Percentiles rank a stretch among this genome's conserved stretches.
Evolutionary conservation across 2,113 vertebrate genomes (phyloP).

Genomic region (Lucifuga dentata): DNA sequence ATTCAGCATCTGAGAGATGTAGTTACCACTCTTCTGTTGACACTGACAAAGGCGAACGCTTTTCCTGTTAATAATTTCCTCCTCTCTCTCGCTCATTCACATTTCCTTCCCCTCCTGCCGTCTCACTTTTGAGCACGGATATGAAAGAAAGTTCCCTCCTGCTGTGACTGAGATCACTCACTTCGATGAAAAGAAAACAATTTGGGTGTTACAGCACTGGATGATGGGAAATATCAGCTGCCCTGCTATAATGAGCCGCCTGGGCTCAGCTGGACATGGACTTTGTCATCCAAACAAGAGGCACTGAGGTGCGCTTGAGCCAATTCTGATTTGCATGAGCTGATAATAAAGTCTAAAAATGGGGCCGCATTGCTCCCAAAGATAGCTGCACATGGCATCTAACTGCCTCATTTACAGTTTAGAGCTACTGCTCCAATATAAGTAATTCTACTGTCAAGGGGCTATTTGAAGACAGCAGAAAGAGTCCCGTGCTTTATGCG

Average conservation of each 20-base stretch:
- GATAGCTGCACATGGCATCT: conserved; percentile 49
- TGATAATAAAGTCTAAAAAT: conserved; percentile 62
- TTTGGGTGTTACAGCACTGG: conserved; percentile 52
- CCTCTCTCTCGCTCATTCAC: not conserved
- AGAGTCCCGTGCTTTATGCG: conserved; percentile 30
- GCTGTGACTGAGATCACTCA: conserved; percentile 50
- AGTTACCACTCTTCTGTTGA: conserved; percentile 21
- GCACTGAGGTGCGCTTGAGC: conserved; percentile 46
- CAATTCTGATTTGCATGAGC: conserved; percentile 65
- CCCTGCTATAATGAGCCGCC: conserved; percentile 53
- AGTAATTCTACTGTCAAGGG: conserved; percentile 39
- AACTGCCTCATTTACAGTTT: conserved; percentile 67
- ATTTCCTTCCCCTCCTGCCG: conserved; percentile 35
- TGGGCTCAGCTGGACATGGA: conserved; percentile 57
- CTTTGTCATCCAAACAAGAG: conserved; percentile 55
- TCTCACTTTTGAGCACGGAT: conserved; percentile 52
- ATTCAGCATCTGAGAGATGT: conserved; percentile 49
- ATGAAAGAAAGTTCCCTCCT: conserved; percentile 56
- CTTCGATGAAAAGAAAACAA: conserved; percentile 72
- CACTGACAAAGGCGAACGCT: conserved; percentile 44
- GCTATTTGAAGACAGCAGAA: conserved; percentile 33
- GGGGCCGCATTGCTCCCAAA: conserved; percentile 27
- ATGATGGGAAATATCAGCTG: conserved; percentile 47
- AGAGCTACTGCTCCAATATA: conserved; percentile 44
- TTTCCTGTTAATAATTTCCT: conserved; percentile 51